These are phyloP conservation scores for Pterois miles DNA, from an alignment of 2,797 vertebrate species.

Conservation along the genomic window DNA sequence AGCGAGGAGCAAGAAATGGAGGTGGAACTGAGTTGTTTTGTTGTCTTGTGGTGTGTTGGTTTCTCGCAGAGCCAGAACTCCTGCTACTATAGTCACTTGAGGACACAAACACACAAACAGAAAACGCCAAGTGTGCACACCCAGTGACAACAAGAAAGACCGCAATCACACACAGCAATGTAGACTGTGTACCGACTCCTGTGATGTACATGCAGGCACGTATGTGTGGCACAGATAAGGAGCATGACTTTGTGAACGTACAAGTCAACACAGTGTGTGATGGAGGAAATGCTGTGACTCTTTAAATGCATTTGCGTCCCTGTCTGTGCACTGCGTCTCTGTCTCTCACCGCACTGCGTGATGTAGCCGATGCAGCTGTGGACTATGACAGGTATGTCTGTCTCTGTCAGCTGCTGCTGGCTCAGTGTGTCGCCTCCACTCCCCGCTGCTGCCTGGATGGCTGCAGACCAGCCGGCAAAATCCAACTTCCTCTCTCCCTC, in stretches of 20 bases:
- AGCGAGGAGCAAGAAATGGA: slow-evolving; percentile 18
- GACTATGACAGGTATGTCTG: slow-evolving; percentile 91
- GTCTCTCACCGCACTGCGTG: slow-evolving; percentile 89
- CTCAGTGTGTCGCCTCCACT: slow-evolving; percentile 90
- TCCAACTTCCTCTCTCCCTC: slow-evolving; percentile 92
- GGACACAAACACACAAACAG: slow-evolving; percentile 16
- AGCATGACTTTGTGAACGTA: not conserved
- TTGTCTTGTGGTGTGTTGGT: slow-evolving; percentile 34
- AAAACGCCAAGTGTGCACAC: not conserved
- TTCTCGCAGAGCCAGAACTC: slow-evolving; percentile 33
- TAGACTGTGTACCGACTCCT: not conserved
- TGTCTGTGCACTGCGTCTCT: not conserved
- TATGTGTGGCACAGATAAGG: not conserved
- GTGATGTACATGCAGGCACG: not conserved
- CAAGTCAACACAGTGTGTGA: not conserved
- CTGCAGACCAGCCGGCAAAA: slow-evolving; percentile 88
- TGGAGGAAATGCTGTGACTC: not conserved
- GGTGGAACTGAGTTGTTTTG: slow-evolving; percentile 54
- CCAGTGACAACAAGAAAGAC: not conserved
- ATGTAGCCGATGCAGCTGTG: slow-evolving; percentile 93
- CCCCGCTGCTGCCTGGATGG: slow-evolving; percentile 90
- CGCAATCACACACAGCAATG: not conserved
- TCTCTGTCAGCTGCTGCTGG: slow-evolving; percentile 93
- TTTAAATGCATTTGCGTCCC: not conserved
- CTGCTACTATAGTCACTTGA: slow-evolving; percentile 40